Conservation (phyloP, 2,113 vertebrate genomes). For the Nematolebias whitei region DNA sequence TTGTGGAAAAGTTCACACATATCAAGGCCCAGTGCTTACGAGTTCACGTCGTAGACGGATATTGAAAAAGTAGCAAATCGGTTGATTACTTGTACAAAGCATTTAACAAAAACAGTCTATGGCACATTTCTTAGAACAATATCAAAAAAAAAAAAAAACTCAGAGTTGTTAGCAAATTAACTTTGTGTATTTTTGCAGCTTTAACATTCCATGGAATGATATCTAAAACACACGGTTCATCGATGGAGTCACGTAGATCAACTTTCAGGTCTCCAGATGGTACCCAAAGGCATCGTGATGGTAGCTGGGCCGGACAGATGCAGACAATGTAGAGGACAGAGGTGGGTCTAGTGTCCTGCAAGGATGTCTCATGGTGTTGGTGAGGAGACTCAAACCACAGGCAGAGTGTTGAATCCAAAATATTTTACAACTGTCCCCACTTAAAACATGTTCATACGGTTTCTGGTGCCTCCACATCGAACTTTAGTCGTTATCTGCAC, state of each 20-base stretch:
- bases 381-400: background rate
- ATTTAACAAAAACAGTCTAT: conserved; percentile 39
- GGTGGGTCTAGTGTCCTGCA: conserved; percentile 15
- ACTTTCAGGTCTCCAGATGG: conserved; percentile 33
- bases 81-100: conserved; percentile 16
- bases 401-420: background rate
- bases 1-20: background rate
- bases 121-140: no score
- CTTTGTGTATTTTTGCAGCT: conserved; percentile 18
- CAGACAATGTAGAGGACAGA: conserved; percentile 2
- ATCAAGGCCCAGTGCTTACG: background rate
- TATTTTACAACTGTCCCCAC: background rate
- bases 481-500: conserved; percentile 2
- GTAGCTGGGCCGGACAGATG: conserved; percentile 2
- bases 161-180: conserved; percentile 38
- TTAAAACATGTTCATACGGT: background rate
- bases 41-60: background rate
- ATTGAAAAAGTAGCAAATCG: conserved; percentile 10
- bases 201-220: conserved; percentile 68
- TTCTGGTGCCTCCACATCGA: background rate
- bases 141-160: conserved; percentile 29
- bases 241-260: background rate
- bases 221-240: conserved; percentile 7
- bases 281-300: conserved; percentile 43
- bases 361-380: background rate